Conservation (phyloP, 2,888 invertebrate species). For the Erebia ligea region DNA sequence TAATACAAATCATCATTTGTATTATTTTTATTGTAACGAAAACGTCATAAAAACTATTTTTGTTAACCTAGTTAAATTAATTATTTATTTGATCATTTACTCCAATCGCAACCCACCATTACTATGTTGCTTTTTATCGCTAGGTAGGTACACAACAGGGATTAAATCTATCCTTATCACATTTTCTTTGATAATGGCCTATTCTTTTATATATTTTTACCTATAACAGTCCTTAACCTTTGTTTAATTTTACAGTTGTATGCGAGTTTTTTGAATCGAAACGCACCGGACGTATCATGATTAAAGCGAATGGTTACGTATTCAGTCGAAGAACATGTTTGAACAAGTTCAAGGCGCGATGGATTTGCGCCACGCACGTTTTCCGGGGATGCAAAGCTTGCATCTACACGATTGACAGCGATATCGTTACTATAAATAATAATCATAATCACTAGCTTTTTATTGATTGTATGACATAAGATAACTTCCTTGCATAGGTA, state of each 20-base stretch:
- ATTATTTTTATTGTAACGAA: no score
- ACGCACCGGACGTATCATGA: conserved; percentile 50
- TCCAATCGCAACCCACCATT: no score
- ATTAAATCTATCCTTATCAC: no score
- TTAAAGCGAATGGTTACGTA: conserved; percentile 44
- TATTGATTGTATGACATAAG: background rate
- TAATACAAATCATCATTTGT: no score
- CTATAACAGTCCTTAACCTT: no score
- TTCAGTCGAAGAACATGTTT: conserved; percentile 43
- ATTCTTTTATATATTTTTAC: no score
- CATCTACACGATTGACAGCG: conserved; percentile 39
- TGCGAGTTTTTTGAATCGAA: conserved; percentile 51
- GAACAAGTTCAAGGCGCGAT: conserved; percentile 43
- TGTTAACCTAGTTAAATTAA: no score
- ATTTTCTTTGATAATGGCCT: no score
- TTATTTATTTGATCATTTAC: no score
- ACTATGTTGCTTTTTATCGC: no score
- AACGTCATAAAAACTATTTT: no score
- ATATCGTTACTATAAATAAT: conserved; percentile 41
- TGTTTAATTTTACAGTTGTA: conserved; percentile 34
- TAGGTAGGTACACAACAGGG: no score
- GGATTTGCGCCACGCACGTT: conserved; percentile 54
- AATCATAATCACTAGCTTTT: conserved; percentile 43
- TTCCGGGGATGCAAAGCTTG: conserved; percentile 46
- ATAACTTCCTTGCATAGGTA: background rate